Base-by-base conservation (phyloP, 2,113 vertebrate species). In the Clarias gariepinus region DNA sequence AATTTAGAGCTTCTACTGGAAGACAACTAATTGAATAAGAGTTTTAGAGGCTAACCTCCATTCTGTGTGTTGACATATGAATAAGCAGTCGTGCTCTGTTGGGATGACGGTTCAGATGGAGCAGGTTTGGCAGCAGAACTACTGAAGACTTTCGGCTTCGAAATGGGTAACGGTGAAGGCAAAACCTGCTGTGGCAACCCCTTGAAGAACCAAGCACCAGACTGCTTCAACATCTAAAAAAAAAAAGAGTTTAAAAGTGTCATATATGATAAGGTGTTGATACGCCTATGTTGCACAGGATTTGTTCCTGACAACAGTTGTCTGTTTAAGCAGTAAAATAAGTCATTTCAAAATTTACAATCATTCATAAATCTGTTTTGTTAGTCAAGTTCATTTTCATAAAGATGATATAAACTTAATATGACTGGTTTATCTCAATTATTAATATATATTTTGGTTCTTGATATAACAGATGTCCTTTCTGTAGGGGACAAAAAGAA, bases 151-250 rank as follows among this genome's bases (percentile, higher is more conserved):
- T 90, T 94, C 21, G 86, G 83, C 90, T 95, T 95, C 91, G 93
- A 95, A 91, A 98, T 85, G 0, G 96, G 94, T 90, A 98, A 96
- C 0, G 93, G 97, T 81, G 95, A 92, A 0, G 97, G 97, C 53
- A 98, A 93, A 88, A 94, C 80, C 74, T 96, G 96, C 89, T 97
- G 97, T 13, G 96, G 96, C 90, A 97, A 88, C 8, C 97, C 97
- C 89, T 97, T 97, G 93, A 97, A 99, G 94, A 99, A 99, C 98
- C 98, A 99, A 0, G 98, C 97, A 0, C 98, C 98, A 0, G 98
- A 98, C 60, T 96, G 96, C 86, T 98, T 99, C 96, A 97, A 97
- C 7, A 99, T 95, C 98, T 99, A 88, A 2, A 84, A 33, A 47
- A 68, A 73, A 73, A 80, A 36, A 69, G 58, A 47, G 47, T 47